Conservation (phyloP, 2,888 invertebrate species). For the Leptarthrus brevirostris region DNA sequence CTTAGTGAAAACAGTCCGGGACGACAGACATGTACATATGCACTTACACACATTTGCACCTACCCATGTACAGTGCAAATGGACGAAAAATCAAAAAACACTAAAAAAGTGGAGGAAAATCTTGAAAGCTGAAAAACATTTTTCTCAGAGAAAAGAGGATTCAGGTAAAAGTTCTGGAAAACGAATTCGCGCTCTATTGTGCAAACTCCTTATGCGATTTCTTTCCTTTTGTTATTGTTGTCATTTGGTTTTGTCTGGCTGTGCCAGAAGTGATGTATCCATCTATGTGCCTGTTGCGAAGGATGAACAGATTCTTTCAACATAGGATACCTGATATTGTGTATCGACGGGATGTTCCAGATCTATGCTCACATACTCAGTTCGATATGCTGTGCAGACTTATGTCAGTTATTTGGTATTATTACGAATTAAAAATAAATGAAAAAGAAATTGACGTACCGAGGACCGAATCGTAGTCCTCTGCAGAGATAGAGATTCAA, state of each 20-base stretch:
- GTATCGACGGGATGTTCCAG: too few species aligned
- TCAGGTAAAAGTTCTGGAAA: too few species aligned
- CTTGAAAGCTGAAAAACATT: not conserved
- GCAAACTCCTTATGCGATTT: slow-evolving; percentile 20
- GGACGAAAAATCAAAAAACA: not conserved
- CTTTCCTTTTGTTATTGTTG: slow-evolving; percentile 25
- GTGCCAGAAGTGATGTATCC: slow-evolving; percentile 14
- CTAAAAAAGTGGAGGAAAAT: slow-evolving; percentile 9
- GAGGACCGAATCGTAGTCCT: too few species aligned
- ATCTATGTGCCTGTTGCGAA: slow-evolving; percentile 17
- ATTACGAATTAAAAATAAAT: slow-evolving; percentile 31
- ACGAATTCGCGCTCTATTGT: slow-evolving; percentile 2
- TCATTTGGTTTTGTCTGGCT: slow-evolving; percentile 19
- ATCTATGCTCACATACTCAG: not conserved
- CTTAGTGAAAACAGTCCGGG: too few species aligned
- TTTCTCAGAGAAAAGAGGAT: not conserved
- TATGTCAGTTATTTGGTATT: slow-evolving; percentile 16
- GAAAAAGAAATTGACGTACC: too few species aligned
- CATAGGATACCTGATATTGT: too few species aligned
- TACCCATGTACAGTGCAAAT: too few species aligned
- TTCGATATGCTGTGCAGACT: not conserved
- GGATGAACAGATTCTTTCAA: too few species aligned
- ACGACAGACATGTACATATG: too few species aligned
- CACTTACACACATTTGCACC: too few species aligned
- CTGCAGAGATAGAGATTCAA: too few species aligned